These are phyloP conservation scores for Chelonia mydas DNA, from an alignment of 2,797 vertebrate genomes.

Conservation along the genomic window DNA sequence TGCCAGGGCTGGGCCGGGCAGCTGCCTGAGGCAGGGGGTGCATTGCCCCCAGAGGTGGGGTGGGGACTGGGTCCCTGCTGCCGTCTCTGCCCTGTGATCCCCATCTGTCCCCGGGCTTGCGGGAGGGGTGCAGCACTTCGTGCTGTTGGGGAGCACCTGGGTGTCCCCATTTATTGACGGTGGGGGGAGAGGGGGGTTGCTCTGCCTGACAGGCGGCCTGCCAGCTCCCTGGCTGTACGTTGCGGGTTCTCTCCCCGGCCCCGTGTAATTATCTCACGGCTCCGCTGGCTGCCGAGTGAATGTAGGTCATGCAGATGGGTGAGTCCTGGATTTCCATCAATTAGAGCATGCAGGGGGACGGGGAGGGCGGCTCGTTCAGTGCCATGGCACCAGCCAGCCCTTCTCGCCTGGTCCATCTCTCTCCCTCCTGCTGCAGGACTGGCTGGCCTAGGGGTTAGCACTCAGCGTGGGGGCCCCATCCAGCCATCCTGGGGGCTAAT, in stretches of 20 bases:
- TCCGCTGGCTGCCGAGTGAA: not conserved
- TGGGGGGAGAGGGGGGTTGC: not conserved
- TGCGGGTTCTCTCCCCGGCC: not conserved
- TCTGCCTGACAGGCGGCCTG: not conserved
- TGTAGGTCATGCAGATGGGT: not conserved
- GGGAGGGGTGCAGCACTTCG: not conserved
- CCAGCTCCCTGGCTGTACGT: not conserved
- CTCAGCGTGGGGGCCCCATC: too few relatives aligned
- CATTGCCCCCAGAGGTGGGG: not conserved
- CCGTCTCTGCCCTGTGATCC: not conserved
- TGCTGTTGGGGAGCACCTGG: not conserved
- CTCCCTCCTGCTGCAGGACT: not conserved
- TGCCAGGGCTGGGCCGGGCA: not conserved
- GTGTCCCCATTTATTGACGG: not conserved
- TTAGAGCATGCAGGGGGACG: not conserved
- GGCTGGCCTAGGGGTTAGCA: not conserved
- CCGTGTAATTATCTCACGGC: not conserved
- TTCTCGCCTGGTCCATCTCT: not conserved
- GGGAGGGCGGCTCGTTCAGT: not conserved
- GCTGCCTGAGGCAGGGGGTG: not conserved
- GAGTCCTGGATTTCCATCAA: not conserved
- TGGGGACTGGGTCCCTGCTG: not conserved
- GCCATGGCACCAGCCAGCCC: not conserved
- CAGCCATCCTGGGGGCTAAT: too few relatives aligned
- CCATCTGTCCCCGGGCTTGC: not conserved